Conservation (phyloP, 2,888 invertebrate genomes). For the Pachliopta kotzebuea region DNA sequence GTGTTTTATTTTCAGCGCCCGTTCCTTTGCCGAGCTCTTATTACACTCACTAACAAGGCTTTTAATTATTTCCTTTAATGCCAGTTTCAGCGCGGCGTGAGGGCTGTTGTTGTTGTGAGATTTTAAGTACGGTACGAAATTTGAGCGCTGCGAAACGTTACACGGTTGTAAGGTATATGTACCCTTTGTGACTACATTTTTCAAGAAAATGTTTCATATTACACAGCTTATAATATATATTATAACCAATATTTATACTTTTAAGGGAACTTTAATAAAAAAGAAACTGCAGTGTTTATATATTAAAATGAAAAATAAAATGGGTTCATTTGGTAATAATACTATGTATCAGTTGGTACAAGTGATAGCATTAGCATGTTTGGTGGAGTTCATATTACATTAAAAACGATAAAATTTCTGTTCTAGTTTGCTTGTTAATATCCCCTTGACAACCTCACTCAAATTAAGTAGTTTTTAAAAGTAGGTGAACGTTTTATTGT, state of each 20-base stretch:
- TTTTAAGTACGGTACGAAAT: slow-evolving; percentile 17
- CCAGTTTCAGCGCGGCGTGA: slow-evolving; percentile 61
- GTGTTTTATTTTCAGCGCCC: slow-evolving; percentile 66
- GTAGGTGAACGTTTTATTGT: too few species aligned
- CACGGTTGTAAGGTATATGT: neutral
- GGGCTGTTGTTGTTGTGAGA: slow-evolving; percentile 32
- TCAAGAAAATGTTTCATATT: neutral
- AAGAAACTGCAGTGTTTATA: too few species aligned
- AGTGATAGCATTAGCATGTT: too few species aligned
- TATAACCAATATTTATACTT: neutral
- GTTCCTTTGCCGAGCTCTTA: slow-evolving; percentile 67
- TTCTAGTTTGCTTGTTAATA: too few species aligned
- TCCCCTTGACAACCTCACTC: too few species aligned
- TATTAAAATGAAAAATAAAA: too few species aligned
- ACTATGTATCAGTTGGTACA: too few species aligned
- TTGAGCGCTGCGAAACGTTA: slow-evolving; percentile 7
- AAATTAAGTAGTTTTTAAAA: too few species aligned
- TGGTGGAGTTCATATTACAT: too few species aligned
- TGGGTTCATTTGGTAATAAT: too few species aligned
- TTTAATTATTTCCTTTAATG: slow-evolving; percentile 79
- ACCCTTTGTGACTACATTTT: neutral
- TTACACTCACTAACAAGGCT: slow-evolving; percentile 75
- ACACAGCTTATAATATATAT: neutral
- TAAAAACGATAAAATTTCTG: too few species aligned
- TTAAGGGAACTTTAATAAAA: neutral